A percentile compares a stretch with the other conserved stretches of the same genome.
phyloP scores from a whole-genome alignment of 1,140 invertebrate genomes.

The Ridgeia piscesae region DNA sequence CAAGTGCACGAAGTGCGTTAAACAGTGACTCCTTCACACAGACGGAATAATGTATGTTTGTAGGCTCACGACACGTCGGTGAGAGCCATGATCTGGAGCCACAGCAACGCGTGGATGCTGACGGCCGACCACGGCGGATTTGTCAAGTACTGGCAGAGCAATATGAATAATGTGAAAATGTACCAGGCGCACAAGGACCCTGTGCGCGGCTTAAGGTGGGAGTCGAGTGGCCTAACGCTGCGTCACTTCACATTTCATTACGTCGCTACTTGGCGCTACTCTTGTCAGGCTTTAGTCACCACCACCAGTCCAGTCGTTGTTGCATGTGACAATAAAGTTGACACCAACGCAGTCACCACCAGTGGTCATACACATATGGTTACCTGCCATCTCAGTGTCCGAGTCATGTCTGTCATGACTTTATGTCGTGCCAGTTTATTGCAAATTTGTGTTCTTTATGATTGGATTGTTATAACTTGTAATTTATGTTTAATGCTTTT shows the following conservation, averaged over 20 bases:
- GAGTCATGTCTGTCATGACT: background rate
- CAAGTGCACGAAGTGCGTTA: background rate
- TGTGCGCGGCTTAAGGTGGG: constrained; percentile 91
- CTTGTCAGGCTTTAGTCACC: background rate
- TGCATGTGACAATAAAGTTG: background rate
- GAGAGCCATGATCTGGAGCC: constrained; percentile 98
- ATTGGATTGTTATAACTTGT: background rate
- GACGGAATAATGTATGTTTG: background rate
- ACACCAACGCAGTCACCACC: background rate
- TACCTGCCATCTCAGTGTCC: background rate
- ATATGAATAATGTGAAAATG: constrained; percentile 99
- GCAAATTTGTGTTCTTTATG: background rate
- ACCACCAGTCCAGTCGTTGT: background rate
- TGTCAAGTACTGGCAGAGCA: constrained; percentile 99
- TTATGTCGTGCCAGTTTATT: background rate
- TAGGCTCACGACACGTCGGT: constrained; percentile 97
- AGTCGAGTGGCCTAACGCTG: constrained; percentile 2
- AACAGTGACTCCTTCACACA: background rate
- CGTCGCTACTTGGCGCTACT: background rate
- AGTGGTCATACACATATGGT: background rate
- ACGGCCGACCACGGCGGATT: constrained; percentile 98
- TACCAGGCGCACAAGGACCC: constrained; percentile 99
- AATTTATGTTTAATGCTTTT: no score
- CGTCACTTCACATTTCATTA: background rate
- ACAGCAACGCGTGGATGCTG: constrained; percentile 99